These are phyloP conservation scores for Falcunculus frontatus DNA, from an alignment of 2,113 vertebrate genomes.

Conservation along the genomic window DNA sequence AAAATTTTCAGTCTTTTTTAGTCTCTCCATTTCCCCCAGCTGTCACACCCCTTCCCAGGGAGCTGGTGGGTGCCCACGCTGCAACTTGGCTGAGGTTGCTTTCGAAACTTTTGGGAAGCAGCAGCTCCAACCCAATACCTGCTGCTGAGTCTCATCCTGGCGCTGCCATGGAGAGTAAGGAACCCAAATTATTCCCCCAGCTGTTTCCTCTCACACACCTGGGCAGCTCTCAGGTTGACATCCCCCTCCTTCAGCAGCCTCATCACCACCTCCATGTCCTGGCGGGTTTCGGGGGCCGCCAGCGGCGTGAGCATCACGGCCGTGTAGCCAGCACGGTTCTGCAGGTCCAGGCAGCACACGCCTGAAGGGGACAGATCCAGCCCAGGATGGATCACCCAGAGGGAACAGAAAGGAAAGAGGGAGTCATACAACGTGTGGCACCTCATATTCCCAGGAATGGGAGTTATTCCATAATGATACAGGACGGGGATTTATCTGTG, in stretches of 20 bases:
- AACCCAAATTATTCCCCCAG: not conserved
- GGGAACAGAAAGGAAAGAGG: not conserved
- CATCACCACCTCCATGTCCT: slow-evolving; percentile 91
- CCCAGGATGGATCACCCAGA: rapidly evolving
- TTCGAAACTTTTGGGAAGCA: not conserved
- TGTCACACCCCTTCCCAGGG: not conserved
- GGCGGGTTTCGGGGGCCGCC: slow-evolving; percentile 80
- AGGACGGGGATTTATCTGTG: not conserved
- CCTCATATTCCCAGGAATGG: not conserved
- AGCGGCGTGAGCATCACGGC: slow-evolving; percentile 93
- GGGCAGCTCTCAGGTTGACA: slow-evolving; percentile 86
- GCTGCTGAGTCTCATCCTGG: not conserved
- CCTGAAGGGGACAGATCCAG: slow-evolving; percentile 31
- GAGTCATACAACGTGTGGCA: not conserved
- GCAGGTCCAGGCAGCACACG: slow-evolving; percentile 80
- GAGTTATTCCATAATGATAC: not conserved
- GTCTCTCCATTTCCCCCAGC: not conserved
- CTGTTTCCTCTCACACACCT: slow-evolving; percentile 68
- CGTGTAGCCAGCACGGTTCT: slow-evolving; percentile 93
- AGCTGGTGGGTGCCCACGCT: not conserved
- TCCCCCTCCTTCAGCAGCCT: slow-evolving; percentile 86
- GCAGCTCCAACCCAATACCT: rapidly evolving
- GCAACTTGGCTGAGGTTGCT: not conserved
- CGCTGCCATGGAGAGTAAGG: rapidly evolving
- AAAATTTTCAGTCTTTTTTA: not conserved